Base-by-base conservation (phyloP, 2,113 vertebrate species). In the Platysteira castanea region DNA sequence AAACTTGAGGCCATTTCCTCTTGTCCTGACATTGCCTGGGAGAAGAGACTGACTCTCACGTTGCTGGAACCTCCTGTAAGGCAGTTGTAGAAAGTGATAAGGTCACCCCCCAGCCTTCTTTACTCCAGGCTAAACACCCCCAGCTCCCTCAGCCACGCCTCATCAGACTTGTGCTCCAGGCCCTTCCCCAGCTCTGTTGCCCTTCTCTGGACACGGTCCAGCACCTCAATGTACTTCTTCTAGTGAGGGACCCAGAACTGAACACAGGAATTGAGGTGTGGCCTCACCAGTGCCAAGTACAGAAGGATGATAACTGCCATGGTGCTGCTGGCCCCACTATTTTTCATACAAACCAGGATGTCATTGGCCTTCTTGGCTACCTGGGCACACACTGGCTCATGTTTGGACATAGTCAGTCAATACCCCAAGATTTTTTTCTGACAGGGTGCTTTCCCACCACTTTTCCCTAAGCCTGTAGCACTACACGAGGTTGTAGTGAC, bases 121-220 rank as follows among this genome's bases (percentile, higher is more conserved):
- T 44, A 20, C 77, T 57, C 15, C 27, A 44, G 15, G 18, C 22
- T 52, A 28, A 74, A 50, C 17, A 20, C 13, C 4, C 6, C 33
- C 77, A 28, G 18, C 12, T 50, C 22, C 6, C 17, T 52, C 27
- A 81, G 19, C 15, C 15, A 7, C 3, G 23, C 44, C 31, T 37
- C 8, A 24, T 6, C 24, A 24, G 33, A 65, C 18, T 33, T 65
- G 15, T 50, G 27, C 8, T 74, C 37, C 44, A 50, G 12, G 5
- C 26, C 50, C 8, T 50, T 42, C 15, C 6, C 6, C 26, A 64
- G 26, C 35, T 44, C 27, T 33, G 8, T 16, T 59, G 27, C 15
- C 2, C 15, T 73, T 8, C 31, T 57, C 42, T 73, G 14, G 27
- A 37, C 37, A 28, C 0, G 0, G 10, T 65, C 31, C 22, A 50